A percentile compares a stretch with the other conserved stretches of the same genome.
Conservation (phyloP, 1,140 invertebrate species). For the Wasmannia auropunctata region DNA sequence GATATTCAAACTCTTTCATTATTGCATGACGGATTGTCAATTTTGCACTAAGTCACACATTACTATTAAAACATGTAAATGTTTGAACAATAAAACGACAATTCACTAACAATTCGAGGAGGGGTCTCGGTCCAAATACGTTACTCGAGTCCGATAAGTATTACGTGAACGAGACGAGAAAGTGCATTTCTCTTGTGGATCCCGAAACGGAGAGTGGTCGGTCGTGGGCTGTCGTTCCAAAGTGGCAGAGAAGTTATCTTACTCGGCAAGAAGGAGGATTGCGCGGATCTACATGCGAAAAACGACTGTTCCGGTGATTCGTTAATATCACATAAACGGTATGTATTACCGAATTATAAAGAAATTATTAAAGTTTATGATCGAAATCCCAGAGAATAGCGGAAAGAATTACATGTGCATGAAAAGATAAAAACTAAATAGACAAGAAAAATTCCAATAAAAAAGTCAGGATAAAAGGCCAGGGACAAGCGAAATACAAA, state of each 20-base stretch:
- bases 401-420: not conserved
- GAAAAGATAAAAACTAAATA: not conserved
- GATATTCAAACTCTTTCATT: not conserved
- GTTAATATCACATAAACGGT: not conserved
- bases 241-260: not conserved
- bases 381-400: not conserved
- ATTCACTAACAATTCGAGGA: not conserved
- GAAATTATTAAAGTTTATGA: not conserved
- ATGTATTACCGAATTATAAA: slow-evolving; percentile 18
- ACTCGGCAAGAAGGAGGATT: not conserved
- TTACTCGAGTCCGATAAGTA: slow-evolving; percentile 66
- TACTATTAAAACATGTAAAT: not conserved
- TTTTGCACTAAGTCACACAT: not conserved
- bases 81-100: not conserved
- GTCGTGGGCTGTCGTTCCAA: not conserved
- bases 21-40: not conserved
- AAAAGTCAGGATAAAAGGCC: too few species aligned
- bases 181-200: slow-evolving; percentile 79
- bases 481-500: too few species aligned
- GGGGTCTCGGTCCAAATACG: slow-evolving; percentile 1
- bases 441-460: not conserved
- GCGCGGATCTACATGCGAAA: not conserved
- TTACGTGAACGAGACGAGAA: slow-evolving; percentile 79
- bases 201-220: slow-evolving; percentile 68
- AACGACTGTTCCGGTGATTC: not conserved